Evolutionary conservation across 2,113 vertebrate genomes (phyloP).

Genomic region (Salvelinus sp.): DNA sequence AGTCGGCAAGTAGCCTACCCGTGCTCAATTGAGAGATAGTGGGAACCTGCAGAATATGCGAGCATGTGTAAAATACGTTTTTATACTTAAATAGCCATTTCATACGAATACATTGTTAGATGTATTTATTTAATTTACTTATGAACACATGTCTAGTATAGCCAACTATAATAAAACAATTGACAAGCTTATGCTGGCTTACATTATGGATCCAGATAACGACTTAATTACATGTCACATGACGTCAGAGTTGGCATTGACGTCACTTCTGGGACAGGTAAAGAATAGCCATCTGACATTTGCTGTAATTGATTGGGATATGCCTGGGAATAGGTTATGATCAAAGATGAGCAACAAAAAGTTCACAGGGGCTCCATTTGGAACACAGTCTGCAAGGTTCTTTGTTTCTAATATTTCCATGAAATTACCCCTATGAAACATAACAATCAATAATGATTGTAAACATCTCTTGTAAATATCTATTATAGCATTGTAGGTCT

Average conservation of each 20-base stretch:
- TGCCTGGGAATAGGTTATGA: background rate
- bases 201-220: too few relatives aligned
- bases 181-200: too few relatives aligned
- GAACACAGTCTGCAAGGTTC: conserved; percentile 7
- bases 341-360: background rate
- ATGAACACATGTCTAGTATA: too few relatives aligned
- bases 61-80: too few relatives aligned
- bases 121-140: too few relatives aligned
- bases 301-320: background rate
- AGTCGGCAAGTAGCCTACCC: background rate
- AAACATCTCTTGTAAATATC: too few relatives aligned
- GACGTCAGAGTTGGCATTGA: background rate
- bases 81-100: too few relatives aligned
- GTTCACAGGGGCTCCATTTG: conserved; percentile 9
- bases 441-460: background rate
- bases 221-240: background rate
- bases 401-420: background rate
- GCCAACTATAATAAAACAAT: too few relatives aligned
- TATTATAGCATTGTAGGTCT: too few relatives aligned
- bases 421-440: background rate
- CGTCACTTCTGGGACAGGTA: background rate
- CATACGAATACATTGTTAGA: too few relatives aligned
- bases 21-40: background rate
- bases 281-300: background rate
- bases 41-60: background rate